Base-by-base conservation (phyloP, 2,888 invertebrate species). In the Crossocerus cetratus region DNA sequence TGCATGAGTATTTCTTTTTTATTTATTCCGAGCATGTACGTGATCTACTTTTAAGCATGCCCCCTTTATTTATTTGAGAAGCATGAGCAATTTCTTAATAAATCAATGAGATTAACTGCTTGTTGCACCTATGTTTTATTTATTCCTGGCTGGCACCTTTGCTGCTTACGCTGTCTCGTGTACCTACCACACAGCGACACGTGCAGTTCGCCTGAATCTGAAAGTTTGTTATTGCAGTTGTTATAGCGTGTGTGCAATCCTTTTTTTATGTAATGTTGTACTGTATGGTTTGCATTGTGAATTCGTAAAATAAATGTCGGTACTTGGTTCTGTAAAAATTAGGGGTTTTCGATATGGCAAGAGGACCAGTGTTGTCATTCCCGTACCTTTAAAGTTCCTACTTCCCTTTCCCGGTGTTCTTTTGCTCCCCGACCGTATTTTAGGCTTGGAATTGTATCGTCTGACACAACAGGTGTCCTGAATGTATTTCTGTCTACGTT, bases 1-100 rank as follows among this genome's bases (percentile, higher is more conserved):
- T 57, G 14, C n/a, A 49, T 49, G 32, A 49, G n/a, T 16, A 49
- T 64, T 60, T 72, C 69, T 70, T 72, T 74, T 83, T 86, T 80
- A 89, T 89, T 89, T 88, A 88, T 89, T 88, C 80, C 80, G 85
- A 89, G 89, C 89, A 89, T 88, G 88, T 87, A 87, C 78, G 78
- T 83, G 78, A 22, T 81, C 83, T 81, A 85, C 84, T 68, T 73
- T 80, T 86, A 83, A 87, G 88, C 88, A 88, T 87, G 86, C 81
- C 83, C 80, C 78, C 85, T 84, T 86, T 88, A 89, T 88, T 89
- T 88, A 89, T 89, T 86, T 81, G 82, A 88, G 32, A 32, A 85
- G 89, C 89, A 89, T 89, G 89, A 86, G 32, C 70, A 80, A 75
- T 78, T 83, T 84, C 84, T 82, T 86, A 89, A 90, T 90, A 90